Percentiles rank a stretch among this genome's conserved stretches.
Conservation (phyloP, 2,113 vertebrate genomes). For the Taxidea taxus region DNA sequence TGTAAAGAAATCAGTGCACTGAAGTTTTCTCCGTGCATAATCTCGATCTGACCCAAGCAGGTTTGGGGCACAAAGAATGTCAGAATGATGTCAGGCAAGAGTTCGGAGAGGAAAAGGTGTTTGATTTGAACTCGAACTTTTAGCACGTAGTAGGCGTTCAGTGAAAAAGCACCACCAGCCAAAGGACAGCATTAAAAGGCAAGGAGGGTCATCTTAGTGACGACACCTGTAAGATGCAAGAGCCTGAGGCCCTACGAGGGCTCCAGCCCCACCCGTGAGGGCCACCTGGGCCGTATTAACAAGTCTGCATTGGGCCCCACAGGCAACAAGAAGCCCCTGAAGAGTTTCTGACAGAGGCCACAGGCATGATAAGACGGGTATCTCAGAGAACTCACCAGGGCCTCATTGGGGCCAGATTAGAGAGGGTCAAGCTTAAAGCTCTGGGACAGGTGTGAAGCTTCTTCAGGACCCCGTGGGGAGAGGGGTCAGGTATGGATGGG, state of each 20-base stretch:
- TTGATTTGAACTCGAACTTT: background rate
- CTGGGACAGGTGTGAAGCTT: background rate
- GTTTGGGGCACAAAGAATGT: background rate
- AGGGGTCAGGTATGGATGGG: background rate
- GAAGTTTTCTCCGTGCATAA: background rate
- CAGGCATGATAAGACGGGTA: background rate
- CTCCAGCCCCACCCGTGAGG: background rate
- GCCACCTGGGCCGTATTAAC: too few relatives aligned
- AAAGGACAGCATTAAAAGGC: background rate
- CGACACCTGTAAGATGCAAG: background rate
- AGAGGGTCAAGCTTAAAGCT: background rate
- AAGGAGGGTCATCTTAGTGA: background rate
- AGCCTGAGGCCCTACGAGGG: background rate
- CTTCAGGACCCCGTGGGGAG: background rate
- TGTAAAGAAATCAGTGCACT: background rate
- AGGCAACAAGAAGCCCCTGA: background rate
- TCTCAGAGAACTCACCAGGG: background rate
- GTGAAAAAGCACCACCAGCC: background rate
- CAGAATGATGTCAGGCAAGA: background rate
- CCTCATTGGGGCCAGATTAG: background rate
- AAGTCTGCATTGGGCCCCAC: background rate
- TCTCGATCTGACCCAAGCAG: background rate
- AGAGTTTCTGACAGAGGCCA: background rate
- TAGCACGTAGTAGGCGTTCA: background rate
- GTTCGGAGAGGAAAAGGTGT: background rate